Percentiles rank a stretch among this genome's conserved stretches.
phyloP scores from a whole-genome alignment of 2,888 invertebrate species.

The Epistrophe eligans region DNA sequence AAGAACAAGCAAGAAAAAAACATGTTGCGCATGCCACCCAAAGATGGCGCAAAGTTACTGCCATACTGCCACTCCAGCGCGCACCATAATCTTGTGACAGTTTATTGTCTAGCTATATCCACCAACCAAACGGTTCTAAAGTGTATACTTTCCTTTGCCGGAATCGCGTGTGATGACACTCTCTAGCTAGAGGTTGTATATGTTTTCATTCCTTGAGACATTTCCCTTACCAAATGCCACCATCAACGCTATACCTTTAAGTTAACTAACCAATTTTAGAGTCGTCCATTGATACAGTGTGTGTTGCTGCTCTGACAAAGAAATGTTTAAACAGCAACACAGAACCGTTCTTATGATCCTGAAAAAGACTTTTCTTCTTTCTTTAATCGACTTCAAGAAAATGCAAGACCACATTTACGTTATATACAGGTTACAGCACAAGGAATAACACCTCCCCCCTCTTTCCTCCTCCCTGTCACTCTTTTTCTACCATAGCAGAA shows the following conservation, averaged over 20 bases:
- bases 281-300: conserved; percentile 34
- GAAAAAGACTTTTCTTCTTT: conserved; percentile 41
- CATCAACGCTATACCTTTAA: neutral
- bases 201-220: conserved; percentile 46
- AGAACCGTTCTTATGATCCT: conserved; percentile 35
- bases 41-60: conserved; percentile 58
- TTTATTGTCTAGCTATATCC: conserved; percentile 52
- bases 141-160: conserved; percentile 66
- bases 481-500: neutral
- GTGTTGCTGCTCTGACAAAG: conserved; percentile 23
- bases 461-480: too few species aligned
- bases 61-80: conserved; percentile 24
- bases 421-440: neutral
- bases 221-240: neutral
- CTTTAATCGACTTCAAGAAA: conserved; percentile 22
- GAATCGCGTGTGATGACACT: conserved; percentile 59
- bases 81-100: conserved; percentile 51
- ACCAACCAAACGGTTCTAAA: conserved; percentile 38
- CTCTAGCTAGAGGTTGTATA: conserved; percentile 15
- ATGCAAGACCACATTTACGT: conserved; percentile 52
- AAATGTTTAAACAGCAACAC: conserved; percentile 13
- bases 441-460: neutral
- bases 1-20: neutral
- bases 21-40: conserved; percentile 51
- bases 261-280: conserved; percentile 39